These are phyloP conservation scores for Phoenicopterus ruber DNA, from an alignment of 2,113 vertebrate genomes.

Conservation along the genomic window DNA sequence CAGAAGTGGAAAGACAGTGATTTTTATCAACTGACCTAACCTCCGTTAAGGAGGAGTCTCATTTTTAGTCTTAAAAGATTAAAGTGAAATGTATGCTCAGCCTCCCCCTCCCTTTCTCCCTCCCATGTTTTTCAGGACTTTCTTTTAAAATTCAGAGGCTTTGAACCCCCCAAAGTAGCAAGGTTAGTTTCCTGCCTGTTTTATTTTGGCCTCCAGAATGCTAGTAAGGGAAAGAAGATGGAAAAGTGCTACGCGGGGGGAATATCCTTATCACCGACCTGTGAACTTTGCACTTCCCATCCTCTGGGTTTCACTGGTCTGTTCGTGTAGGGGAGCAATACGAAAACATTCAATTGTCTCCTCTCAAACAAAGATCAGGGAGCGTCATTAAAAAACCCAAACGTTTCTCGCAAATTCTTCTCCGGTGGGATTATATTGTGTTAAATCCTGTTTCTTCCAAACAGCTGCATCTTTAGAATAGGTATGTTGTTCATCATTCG, in stretches of 20 bases:
- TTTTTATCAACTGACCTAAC: not conserved
- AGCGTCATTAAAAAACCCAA: not conserved
- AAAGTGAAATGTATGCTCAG: not conserved
- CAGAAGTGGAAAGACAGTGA: not conserved
- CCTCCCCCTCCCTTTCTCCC: not conserved
- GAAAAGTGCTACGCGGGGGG: not conserved
- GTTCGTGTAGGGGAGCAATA: not conserved
- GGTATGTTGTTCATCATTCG: not conserved
- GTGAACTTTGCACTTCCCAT: conserved; percentile 57
- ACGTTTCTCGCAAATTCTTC: not conserved
- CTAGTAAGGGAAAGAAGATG: not conserved
- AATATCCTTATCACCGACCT: conserved; percentile 21
- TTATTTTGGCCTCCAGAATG: not conserved
- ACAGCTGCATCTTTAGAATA: not conserved
- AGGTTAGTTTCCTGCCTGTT: not conserved
- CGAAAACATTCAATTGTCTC: not conserved
- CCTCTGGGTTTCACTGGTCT: not conserved
- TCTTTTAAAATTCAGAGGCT: not conserved
- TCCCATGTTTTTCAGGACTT: not conserved
- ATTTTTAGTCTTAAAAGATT: conserved; percentile 3
- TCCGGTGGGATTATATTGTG: not conserved
- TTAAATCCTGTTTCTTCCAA: not conserved
- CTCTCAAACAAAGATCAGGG: not conserved
- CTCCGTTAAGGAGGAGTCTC: not conserved
- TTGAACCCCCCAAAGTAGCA: not conserved